Evolutionary conservation across 2,888 invertebrate genomes (phyloP), one percentile per base, ranked within the genome.

Genomic region (Plebejus argus): DNA sequence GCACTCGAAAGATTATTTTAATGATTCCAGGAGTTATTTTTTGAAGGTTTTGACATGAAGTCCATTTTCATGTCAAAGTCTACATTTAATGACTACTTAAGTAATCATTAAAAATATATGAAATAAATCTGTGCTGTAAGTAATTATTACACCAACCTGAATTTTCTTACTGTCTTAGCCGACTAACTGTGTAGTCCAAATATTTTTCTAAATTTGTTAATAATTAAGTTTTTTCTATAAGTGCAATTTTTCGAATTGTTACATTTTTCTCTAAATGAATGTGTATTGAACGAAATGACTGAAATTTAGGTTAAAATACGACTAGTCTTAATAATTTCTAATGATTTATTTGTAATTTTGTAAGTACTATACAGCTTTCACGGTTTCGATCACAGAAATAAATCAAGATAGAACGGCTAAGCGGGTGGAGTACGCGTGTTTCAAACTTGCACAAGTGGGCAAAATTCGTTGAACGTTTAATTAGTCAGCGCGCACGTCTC

Each of bases 231-330:
- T 66, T 77, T 80, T 77, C 76, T 76, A 75, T 76, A 79, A 80
- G 80, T 80, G 80, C 80, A 79, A 80, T 80, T 79, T 80, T 80
- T 80, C 77, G 79, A 80, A 79, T 79, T 76, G 78, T 77, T 75
- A 75, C 79, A 77, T 78, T 79, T 82, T 82, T 82, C 79, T 83
- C 83, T 83, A 84, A 82, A 82, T 84, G 87, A 85, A 86, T 84
- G 78, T 76, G 76, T 87, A 86, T 84, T 85, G 85, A 86, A 86
- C 86, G 86, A 88, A 83, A 85, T 86, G 90, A 92, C 91, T 92
- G 91, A 92, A 86, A 79, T 85, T 88, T 90, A 91, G 87, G 84
- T 89, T 87, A 84, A 85, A 85, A 84, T 85, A 80, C 84, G 82
- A 88, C 90, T 92, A 91, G 92, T 91, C 90, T 87, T 87, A 87